A percentile compares a stretch with the other conserved stretches of the same genome.
Evolutionary conservation across 2,113 vertebrate genomes (phyloP).

Genomic region (Spheniscus mendiculus): DNA sequence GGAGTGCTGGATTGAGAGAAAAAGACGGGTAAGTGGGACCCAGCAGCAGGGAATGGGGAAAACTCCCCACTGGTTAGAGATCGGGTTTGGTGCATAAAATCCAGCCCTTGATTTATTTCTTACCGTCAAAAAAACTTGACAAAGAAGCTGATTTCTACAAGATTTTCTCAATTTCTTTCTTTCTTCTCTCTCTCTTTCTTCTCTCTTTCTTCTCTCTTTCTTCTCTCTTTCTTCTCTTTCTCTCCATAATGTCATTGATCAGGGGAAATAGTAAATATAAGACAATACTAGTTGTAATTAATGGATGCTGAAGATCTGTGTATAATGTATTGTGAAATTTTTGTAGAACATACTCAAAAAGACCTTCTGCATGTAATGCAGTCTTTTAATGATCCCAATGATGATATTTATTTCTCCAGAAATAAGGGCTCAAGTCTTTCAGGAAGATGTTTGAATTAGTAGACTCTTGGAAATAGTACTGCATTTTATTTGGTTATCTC

Average conservation of each 20-base stretch:
- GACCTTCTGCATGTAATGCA: not conserved
- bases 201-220: too few relatives aligned
- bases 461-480: not conserved
- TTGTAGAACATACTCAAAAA: not conserved
- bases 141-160: not conserved
- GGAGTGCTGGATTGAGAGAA: not conserved
- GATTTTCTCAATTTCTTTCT: not conserved
- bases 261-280: not conserved
- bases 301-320: not conserved
- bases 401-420: not conserved
- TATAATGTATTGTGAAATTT: not conserved
- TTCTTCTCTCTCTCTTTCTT: not conserved
- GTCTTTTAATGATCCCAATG: not conserved
- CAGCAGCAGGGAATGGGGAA: not conserved
- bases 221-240: too few relatives aligned
- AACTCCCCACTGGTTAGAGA: not conserved
- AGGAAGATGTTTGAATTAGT: not conserved
- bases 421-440: not conserved
- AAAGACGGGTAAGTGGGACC: not conserved
- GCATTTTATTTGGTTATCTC: not conserved
- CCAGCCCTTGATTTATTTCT: not conserved
- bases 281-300: not conserved
- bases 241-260: not conserved
- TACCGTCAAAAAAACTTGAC: not conserved
- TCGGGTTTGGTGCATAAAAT: not conserved